These are phyloP conservation scores for Caenorhabditis briggsae DNA, from an alignment of 1,140 invertebrate genomes.

Conservation along the genomic window DNA sequence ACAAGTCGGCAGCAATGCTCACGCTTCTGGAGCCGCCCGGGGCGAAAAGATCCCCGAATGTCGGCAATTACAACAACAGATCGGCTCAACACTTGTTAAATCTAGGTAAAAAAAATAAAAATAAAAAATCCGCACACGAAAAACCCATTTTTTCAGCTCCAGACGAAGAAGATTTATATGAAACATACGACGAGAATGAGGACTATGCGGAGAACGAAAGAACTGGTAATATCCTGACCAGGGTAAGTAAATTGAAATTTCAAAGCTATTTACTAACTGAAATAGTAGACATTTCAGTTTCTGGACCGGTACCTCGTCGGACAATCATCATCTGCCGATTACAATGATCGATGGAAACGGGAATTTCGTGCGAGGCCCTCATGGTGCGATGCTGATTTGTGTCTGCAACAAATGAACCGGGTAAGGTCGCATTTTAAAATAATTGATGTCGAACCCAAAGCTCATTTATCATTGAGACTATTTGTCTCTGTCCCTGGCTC, in stretches of 20 bases:
- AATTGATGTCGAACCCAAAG: background rate
- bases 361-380: slow-evolving; percentile 71
- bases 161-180: slow-evolving; percentile 59
- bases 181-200: slow-evolving; percentile 41
- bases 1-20: slow-evolving; percentile 61
- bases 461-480: background rate
- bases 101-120: slow-evolving; percentile 40
- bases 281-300: slow-evolving; percentile 61
- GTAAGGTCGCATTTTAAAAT: slow-evolving; percentile 44
- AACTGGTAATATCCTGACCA: slow-evolving; percentile 21
- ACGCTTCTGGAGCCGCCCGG: slow-evolving; percentile 66
- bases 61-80: slow-evolving; percentile 58
- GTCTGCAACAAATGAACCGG: slow-evolving; percentile 71
- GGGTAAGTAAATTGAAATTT: background rate
- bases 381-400: slow-evolving; percentile 73
- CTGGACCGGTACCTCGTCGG: slow-evolving; percentile 67
- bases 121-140: background rate
- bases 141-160: slow-evolving; percentile 38
- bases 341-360: slow-evolving; percentile 68
- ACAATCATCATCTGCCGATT: slow-evolving; percentile 68
- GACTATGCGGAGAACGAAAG: slow-evolving; percentile 1
- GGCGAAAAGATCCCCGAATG: slow-evolving; percentile 56
- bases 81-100: slow-evolving; percentile 66
- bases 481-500: background rate
- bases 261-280: background rate